These are phyloP conservation scores for Apamea sordens DNA, from an alignment of 2,888 invertebrate genomes.

Conservation along the genomic window DNA sequence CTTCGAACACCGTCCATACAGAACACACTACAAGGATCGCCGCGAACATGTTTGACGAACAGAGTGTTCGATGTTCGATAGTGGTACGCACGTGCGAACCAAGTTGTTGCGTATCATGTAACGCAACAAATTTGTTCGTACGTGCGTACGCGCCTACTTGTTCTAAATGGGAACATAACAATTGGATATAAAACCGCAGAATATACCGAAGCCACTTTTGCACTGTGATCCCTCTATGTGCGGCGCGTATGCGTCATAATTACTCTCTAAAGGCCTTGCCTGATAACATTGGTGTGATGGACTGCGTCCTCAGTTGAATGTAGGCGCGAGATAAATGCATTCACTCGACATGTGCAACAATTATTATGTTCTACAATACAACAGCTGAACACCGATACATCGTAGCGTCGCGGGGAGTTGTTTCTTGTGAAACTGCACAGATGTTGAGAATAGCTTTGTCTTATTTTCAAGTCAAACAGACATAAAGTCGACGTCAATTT, in stretches of 20 bases:
- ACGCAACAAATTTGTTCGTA: no score
- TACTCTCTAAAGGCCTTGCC: constrained; percentile 60
- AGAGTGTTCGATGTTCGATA: no score
- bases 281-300: constrained; percentile 62
- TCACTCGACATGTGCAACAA: constrained; percentile 57
- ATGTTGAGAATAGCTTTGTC: constrained; percentile 54
- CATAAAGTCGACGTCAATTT: constrained; percentile 25
- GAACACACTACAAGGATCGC: no score
- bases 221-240: constrained; percentile 25
- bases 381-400: constrained; percentile 46
- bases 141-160: no score
- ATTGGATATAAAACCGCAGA: constrained; percentile 39
- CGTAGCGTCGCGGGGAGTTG: constrained; percentile 11
- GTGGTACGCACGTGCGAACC: no score
- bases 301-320: constrained; percentile 53
- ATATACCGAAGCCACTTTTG: constrained; percentile 12
- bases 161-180: constrained; percentile 5
- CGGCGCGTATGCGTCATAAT: constrained; percentile 54
- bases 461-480: constrained; percentile 54
- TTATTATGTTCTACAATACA: constrained; percentile 42
- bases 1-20: no score
- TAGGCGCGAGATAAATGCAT: constrained; percentile 54
- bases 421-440: constrained; percentile 61
- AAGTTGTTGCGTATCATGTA: no score
- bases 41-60: no score